Conservation (phyloP, 2,797 vertebrate genomes). For the Molossus alvarezi region DNA sequence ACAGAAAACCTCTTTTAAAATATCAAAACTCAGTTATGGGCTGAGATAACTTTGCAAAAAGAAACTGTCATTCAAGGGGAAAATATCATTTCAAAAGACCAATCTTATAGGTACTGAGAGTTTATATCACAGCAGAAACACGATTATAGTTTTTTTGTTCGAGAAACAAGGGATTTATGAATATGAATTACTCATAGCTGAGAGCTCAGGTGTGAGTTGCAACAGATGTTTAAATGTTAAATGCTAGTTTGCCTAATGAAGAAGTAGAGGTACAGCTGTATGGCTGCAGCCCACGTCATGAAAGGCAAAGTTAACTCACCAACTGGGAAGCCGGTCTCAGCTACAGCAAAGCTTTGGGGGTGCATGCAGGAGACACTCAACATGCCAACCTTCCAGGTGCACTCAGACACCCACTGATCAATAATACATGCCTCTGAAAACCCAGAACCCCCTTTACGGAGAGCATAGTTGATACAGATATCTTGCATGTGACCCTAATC, state of each 20-base stretch:
- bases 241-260: not conserved
- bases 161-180: slow-evolving; percentile 34
- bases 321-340: not conserved
- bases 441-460: not conserved
- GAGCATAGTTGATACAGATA: not conserved
- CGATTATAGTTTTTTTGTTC: not conserved
- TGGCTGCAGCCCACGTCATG: not conserved
- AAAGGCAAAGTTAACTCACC: not conserved
- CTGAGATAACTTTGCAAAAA: slow-evolving; percentile 29
- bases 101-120: not conserved
- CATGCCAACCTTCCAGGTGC: not conserved
- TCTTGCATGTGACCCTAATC: not conserved
- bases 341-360: not conserved
- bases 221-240: slow-evolving; percentile 21
- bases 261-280: not conserved
- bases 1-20: slow-evolving; percentile 48
- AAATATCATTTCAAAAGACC: slow-evolving; percentile 37
- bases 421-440: not conserved
- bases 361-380: not conserved
- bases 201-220: not conserved
- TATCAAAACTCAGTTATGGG: not conserved
- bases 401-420: not conserved
- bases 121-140: slow-evolving; percentile 6
- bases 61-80: not conserved
- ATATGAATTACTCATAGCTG: not conserved